Percentiles rank a stretch among this genome's conserved stretches.
Conservation (phyloP, 2,888 invertebrate species). For the Caenorhabditis becei region DNA sequence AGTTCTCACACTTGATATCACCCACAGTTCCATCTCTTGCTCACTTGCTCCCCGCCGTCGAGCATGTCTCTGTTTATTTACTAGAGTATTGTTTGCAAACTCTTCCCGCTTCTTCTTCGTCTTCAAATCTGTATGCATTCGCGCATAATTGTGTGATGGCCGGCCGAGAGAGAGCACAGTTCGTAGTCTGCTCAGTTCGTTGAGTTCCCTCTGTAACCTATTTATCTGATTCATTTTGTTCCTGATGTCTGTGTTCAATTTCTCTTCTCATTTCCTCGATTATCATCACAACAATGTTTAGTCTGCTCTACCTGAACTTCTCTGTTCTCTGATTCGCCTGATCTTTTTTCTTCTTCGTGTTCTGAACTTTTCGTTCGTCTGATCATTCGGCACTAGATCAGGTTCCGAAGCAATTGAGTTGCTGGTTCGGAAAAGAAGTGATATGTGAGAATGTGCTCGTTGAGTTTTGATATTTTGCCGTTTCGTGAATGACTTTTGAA, state of each 20-base stretch:
- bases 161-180: constrained; percentile 1
- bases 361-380: not conserved
- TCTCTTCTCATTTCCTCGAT: not conserved
- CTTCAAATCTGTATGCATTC: constrained; percentile 25
- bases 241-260: not conserved
- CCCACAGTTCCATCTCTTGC: not conserved
- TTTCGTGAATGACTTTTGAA: too few species aligned
- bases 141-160: constrained; percentile 30
- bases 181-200: constrained; percentile 1
- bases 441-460: not conserved
- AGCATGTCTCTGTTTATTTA: constrained; percentile 5
- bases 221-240: not conserved
- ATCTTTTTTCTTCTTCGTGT: too few species aligned
- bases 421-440: not conserved
- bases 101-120: constrained; percentile 31
- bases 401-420: not conserved
- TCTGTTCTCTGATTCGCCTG: not conserved
- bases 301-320: not conserved
- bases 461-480: not conserved
- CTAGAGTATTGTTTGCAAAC: constrained; percentile 37
- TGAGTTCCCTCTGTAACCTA: not conserved
- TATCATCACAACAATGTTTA: not conserved
- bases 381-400: not conserved
- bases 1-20: too few species aligned
- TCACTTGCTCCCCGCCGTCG: too few species aligned